These are phyloP conservation scores for Lasius fuliginosus DNA, from an alignment of 2,888 invertebrate species.

Conservation along the genomic window DNA sequence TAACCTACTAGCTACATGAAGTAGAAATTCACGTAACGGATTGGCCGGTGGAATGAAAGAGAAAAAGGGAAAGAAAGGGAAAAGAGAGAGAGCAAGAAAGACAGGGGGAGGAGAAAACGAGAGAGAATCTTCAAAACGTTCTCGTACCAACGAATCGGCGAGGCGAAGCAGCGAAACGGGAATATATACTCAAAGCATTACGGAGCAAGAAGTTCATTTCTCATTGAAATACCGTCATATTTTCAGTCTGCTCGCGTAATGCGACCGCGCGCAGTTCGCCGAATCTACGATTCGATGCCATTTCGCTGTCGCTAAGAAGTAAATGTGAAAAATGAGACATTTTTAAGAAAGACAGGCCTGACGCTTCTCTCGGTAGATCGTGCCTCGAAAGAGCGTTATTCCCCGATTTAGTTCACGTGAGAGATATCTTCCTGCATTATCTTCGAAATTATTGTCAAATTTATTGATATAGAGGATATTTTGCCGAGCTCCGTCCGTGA, in stretches of 20 bases:
- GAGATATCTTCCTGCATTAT: slow-evolving; percentile 12
- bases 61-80: background rate
- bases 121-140: slow-evolving; percentile 53
- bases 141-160: slow-evolving; percentile 53
- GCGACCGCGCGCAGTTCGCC: slow-evolving; percentile 57
- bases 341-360: slow-evolving; percentile 27
- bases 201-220: slow-evolving; percentile 68
- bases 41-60: background rate
- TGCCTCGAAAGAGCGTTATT: slow-evolving; percentile 21
- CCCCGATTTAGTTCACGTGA: background rate
- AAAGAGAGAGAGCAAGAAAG: background rate
- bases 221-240: slow-evolving; percentile 74
- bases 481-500: background rate
- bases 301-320: slow-evolving; percentile 59
- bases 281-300: slow-evolving; percentile 62
- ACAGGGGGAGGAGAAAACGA: background rate
- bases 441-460: slow-evolving; percentile 10
- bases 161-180: slow-evolving; percentile 42
- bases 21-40: slow-evolving; percentile 30
- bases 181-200: slow-evolving; percentile 43
- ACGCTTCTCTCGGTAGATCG: slow-evolving; percentile 28
- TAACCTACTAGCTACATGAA: background rate
- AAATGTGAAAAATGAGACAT: slow-evolving; percentile 55
- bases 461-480: background rate
- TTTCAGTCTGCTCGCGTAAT: slow-evolving; percentile 61